Evolutionary conservation across 2,888 invertebrate species (phyloP).

Genomic region (Psylliodes chrysocephalus): DNA sequence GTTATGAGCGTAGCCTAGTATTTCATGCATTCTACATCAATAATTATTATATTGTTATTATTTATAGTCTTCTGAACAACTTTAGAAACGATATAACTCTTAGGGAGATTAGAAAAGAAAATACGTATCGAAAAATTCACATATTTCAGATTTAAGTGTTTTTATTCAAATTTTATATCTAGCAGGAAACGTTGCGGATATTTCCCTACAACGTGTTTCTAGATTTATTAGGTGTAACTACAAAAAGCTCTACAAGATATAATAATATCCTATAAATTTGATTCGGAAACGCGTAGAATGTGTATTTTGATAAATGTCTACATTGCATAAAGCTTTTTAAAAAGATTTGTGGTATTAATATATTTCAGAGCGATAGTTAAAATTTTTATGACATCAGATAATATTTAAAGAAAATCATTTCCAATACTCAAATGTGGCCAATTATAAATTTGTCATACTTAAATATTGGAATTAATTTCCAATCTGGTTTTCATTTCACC

Average conservation of each 20-base stretch:
- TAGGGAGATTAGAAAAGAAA: not conserved
- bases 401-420: too few relatives aligned
- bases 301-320: not conserved
- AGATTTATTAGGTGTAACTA: conserved; percentile 23
- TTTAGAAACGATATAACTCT: not conserved
- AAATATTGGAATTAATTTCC: too few relatives aligned
- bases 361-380: too few relatives aligned
- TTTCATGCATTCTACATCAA: too few relatives aligned
- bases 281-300: conserved; percentile 15
- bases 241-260: conserved; percentile 20
- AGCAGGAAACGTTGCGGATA: conserved; percentile 11
- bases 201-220: conserved; percentile 29
- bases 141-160: conserved; percentile 26
- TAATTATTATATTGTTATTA: too few relatives aligned
- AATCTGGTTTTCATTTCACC: too few relatives aligned
- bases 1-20: too few relatives aligned
- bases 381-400: too few relatives aligned
- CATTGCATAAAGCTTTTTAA: not conserved
- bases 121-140: conserved; percentile 13
- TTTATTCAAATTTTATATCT: conserved; percentile 30
- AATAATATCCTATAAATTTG: conserved; percentile 27
- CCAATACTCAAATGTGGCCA: too few relatives aligned
- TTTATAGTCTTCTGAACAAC: too few relatives aligned
- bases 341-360: too few relatives aligned
- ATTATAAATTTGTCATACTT: too few relatives aligned